Conservation (phyloP, 2,113 vertebrate species). For the Hemibagrus wyckioides region DNA sequence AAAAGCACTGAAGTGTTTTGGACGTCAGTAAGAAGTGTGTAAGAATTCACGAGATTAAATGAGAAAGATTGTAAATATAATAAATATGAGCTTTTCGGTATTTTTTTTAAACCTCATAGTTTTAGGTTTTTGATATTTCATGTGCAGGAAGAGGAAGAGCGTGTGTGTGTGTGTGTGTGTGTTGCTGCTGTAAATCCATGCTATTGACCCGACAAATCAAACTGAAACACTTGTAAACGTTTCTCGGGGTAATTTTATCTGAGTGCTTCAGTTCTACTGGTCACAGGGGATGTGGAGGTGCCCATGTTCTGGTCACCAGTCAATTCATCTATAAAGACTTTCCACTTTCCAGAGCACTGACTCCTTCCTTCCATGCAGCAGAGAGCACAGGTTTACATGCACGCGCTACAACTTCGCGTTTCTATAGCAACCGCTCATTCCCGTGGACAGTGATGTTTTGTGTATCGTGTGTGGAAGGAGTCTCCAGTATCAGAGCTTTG, state of each 20-base stretch:
- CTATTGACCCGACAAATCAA: conserved; percentile 21
- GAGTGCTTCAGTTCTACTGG: conserved; percentile 65
- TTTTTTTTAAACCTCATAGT: too few relatives aligned
- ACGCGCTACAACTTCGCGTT: not conserved
- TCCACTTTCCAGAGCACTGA: not conserved
- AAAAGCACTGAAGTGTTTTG: not conserved
- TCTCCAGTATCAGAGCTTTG: not conserved
- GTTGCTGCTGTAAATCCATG: conserved; percentile 1
- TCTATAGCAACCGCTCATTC: not conserved
- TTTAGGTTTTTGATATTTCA: not conserved
- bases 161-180: too few relatives aligned
- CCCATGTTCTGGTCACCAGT: conserved; percentile 48
- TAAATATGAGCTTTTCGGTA: too few relatives aligned
- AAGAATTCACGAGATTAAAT: not conserved
- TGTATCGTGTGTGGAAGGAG: not conserved
- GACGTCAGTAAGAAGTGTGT: not conserved
- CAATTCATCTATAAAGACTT: conserved; percentile 58
- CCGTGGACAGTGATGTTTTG: not conserved
- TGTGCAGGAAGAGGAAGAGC: not conserved
- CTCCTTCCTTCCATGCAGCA: not conserved
- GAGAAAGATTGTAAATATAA: not conserved
- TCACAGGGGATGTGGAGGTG: conserved; percentile 53
- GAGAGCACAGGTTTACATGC: not conserved
- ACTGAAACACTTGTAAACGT: conserved; percentile 48
- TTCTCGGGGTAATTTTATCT: conserved; percentile 62